Conservation (phyloP, 2,797 vertebrate species). For the Tympanoctomys barrerae region DNA sequence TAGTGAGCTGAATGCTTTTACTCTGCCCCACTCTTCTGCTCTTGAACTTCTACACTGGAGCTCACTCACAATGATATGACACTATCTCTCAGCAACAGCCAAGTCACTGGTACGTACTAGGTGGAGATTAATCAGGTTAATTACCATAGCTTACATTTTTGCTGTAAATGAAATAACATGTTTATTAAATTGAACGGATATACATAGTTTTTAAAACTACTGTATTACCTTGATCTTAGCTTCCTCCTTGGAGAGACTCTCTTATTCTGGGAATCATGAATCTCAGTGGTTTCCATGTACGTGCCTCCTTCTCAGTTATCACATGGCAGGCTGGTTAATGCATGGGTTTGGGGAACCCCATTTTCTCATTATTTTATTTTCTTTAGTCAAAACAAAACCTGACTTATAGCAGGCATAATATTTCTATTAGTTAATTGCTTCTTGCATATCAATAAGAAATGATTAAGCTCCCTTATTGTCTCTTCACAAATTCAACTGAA, state of each 20-base stretch:
- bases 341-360: fast-evolving
- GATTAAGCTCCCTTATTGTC: not conserved
- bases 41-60: not conserved
- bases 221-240: not conserved
- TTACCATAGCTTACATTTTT: not conserved
- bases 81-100: not conserved
- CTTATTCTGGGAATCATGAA: not conserved
- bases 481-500: not conserved
- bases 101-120: not conserved
- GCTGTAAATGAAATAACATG: not conserved
- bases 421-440: not conserved
- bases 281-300: not conserved
- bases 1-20: not conserved
- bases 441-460: not conserved
- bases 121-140: not conserved
- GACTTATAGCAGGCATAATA: not conserved
- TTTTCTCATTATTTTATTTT: not conserved
- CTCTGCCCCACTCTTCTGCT: not conserved
- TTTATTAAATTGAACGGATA: not conserved
- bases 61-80: not conserved
- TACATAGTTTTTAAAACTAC: not conserved
- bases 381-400: not conserved
- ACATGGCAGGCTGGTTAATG: fast-evolving
- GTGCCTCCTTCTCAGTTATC: not conserved
- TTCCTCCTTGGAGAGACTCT: not conserved